Evolutionary conservation across 1,140 invertebrate species (phyloP).

Genomic region (Globodera rostochiensis): DNA sequence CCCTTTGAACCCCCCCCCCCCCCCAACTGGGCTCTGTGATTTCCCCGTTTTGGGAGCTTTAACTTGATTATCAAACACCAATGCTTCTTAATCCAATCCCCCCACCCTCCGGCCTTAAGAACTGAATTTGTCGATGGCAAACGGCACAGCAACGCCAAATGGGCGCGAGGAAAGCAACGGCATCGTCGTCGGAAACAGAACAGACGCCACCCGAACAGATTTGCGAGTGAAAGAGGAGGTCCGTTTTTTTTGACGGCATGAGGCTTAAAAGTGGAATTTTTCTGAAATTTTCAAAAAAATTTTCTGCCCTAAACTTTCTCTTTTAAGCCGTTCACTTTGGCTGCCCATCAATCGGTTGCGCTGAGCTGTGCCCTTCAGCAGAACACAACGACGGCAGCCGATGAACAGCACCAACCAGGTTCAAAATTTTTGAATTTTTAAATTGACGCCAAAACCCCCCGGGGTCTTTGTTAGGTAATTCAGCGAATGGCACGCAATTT

Average conservation of each 20-base stretch:
- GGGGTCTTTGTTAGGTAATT: too few species aligned
- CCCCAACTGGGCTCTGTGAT: too few species aligned
- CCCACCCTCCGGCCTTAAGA: not conserved
- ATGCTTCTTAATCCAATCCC: too few species aligned
- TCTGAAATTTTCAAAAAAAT: not conserved
- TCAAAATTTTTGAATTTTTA: too few species aligned
- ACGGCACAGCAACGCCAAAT: not conserved
- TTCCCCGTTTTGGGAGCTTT: too few species aligned
- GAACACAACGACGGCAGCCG: not conserved
- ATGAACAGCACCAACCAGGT: not conserved
- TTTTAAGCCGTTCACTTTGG: not conserved
- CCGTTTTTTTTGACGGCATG: not conserved
- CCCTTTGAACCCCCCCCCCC: too few species aligned
- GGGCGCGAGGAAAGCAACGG: not conserved
- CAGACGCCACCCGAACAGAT: not conserved
- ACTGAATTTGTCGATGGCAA: conserved; percentile 1
- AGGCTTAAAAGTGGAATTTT: not conserved
- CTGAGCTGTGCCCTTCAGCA: not conserved
- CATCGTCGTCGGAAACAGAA: not conserved
- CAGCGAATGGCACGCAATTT: too few species aligned
- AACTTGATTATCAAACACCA: too few species aligned
- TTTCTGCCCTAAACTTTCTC: not conserved
- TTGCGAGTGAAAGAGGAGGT: not conserved
- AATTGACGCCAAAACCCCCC: too few species aligned
- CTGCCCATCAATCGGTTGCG: not conserved